Evolutionary conservation across 2,113 vertebrate genomes (phyloP).

Genomic region (Macquaria australasica): DNA sequence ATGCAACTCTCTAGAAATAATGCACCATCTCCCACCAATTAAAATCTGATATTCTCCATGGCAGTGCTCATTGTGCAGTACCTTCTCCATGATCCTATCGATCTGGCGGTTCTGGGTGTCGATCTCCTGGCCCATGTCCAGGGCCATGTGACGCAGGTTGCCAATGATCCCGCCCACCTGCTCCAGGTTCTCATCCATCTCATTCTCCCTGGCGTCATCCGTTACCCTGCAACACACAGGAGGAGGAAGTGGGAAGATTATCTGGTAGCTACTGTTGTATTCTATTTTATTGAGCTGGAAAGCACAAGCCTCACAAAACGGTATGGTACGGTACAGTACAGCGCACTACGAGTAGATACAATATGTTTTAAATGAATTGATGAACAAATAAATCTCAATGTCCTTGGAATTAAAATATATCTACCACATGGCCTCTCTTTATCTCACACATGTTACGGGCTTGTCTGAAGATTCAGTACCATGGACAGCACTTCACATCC

Average conservation of each 20-base stretch:
- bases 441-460: not conserved
- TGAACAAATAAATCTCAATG: not conserved
- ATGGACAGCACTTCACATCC: slow-evolving; percentile 16
- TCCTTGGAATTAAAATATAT: not conserved
- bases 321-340: not conserved
- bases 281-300: not conserved
- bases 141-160: slow-evolving; percentile 99
- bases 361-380: not conserved
- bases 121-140: slow-evolving; percentile 99
- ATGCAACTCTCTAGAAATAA: not conserved
- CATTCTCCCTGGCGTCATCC: slow-evolving; percentile 96
- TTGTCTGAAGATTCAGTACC: slow-evolving; percentile 1
- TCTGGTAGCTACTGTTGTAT: not conserved
- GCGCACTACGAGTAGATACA: not conserved
- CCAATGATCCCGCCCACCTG: slow-evolving; percentile 99
- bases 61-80: slow-evolving; percentile 62
- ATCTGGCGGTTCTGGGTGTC: slow-evolving; percentile 99
- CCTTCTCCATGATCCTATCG: slow-evolving; percentile 99
- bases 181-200: slow-evolving; percentile 99
- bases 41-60: not conserved
- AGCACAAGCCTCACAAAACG: not conserved
- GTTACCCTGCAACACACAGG: slow-evolving; percentile 90
- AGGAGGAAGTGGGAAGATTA: slow-evolving; percentile 18
- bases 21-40: not conserved
- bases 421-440: not conserved